Evolutionary conservation across 1,140 invertebrate genomes (phyloP), one percentile per base, ranked within the genome.

Genomic region (Pseudomyrmex concolor): DNA sequence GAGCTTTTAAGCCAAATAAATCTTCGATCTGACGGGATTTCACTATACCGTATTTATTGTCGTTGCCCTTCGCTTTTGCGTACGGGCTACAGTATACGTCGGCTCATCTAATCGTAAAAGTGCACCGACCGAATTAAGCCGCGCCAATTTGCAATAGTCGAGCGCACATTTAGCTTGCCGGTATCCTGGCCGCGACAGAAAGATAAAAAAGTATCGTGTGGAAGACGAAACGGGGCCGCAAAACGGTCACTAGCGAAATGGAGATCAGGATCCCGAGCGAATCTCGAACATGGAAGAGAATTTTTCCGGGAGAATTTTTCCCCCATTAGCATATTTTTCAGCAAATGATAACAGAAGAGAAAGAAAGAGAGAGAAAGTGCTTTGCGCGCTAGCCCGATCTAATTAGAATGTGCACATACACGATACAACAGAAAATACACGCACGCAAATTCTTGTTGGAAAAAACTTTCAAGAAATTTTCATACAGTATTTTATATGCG

Each of bases 41-140:
- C 34, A 80, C 54, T 81, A 88, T 84, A 80, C 59, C 55, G 71
- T 88, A 88, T 74, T 88, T 88, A 88, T 88, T 88, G 86, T 88
- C 86, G 57, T 88, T 34, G 34, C 62, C 62, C 73, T 59, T 85
- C 67, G 68, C 54, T 55, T 43, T 15, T 34, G 68, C 57, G 59
- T 77, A 73, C 50, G 34, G 22, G 62, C 34, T 87, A 86, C 80
- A 63, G 45, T 86, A 87, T 83, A 67, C 66, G 22, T 71, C 73
- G 76, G 45, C 51, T 83, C 59, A 45, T 71, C 59, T 86, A 34
- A 34, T 62, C 63, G 82, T 78, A 51, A 72, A 77, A 71, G 80
- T 64, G 80, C 71, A 63, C 71, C 62, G 50, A 74, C 43, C 22
- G 22, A 85, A 86, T 70, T 86, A 63, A 85, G 71, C 51, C 68